Percentiles rank a stretch among this genome's conserved stretches.
Evolutionary conservation across 1,140 invertebrate species (phyloP).

Genomic region (Diuraphis noxia): DNA sequence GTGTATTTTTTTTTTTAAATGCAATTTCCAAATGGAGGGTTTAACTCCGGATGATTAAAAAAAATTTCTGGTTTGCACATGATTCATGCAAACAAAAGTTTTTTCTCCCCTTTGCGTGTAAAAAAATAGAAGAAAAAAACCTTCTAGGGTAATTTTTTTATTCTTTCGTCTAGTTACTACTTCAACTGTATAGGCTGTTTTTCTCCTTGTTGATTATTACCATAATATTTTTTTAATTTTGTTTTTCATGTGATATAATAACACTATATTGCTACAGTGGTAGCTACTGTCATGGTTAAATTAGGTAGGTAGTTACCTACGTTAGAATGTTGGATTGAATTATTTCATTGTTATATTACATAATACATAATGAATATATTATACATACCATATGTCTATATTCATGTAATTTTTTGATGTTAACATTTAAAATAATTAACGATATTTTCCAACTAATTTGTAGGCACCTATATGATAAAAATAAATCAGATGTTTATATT

Average conservation of each 20-base stretch:
- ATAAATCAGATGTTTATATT: not conserved
- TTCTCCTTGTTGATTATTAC: slow-evolving; percentile 27
- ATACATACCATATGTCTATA: too few species aligned
- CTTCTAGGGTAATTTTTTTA: slow-evolving; percentile 34
- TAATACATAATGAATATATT: too few species aligned
- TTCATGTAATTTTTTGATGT: not conserved
- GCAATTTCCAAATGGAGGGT: slow-evolving; percentile 28
- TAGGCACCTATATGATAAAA: not conserved
- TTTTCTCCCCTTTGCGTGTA: not conserved
- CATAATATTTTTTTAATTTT: slow-evolving; percentile 4
- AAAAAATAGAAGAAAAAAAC: slow-evolving; percentile 28
- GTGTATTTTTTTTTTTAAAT: slow-evolving; percentile 25
- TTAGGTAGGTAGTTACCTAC: not conserved
- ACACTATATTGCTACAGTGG: not conserved
- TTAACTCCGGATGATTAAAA: slow-evolving; percentile 9
- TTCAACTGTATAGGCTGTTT: not conserved
- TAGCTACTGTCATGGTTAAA: not conserved
- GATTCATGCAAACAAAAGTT: slow-evolving; percentile 44
- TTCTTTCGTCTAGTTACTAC: not conserved
- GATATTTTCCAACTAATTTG: not conserved
- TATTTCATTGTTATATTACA: not conserved
- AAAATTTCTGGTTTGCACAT: slow-evolving; percentile 37
- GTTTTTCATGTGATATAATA: not conserved
- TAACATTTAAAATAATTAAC: not conserved
- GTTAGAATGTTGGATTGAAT: not conserved